phyloP scores from a whole-genome alignment of 2,797 vertebrate species.

The Mormyrus proboscirostris region DNA sequence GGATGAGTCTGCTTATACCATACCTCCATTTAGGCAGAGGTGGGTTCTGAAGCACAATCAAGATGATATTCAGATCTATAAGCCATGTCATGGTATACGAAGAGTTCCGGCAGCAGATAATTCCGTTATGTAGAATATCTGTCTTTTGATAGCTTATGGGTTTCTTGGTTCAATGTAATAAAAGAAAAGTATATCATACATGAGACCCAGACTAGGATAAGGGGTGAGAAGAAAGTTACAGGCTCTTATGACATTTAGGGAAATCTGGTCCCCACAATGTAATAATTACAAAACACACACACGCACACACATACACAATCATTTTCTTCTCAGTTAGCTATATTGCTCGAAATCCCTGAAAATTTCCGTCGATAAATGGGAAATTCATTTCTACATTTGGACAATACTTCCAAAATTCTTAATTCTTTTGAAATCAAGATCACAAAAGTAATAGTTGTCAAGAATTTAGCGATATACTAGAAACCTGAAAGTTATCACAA shows the following conservation, averaged over 20 bases:
- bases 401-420: not conserved
- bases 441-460: not conserved
- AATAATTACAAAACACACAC: not conserved
- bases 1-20: slow-evolving; percentile 65
- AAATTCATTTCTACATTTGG: not conserved
- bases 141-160: not conserved
- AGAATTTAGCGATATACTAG: not conserved
- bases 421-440: not conserved
- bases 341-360: not conserved
- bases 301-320: not conserved
- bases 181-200: not conserved
- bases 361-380: not conserved
- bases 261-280: not conserved
- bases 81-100: slow-evolving; percentile 46
- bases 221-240: not conserved
- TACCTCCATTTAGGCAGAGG: slow-evolving; percentile 69
- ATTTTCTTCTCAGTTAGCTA: not conserved
- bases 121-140: not conserved
- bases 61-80: slow-evolving; percentile 5
- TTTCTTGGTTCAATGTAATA: not conserved
- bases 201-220: not conserved
- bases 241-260: not conserved
- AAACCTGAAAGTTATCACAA: not conserved
- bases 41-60: slow-evolving; percentile 43
- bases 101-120: not conserved